These are phyloP conservation scores for Otolemur garnettii DNA, from an alignment of 2,113 vertebrate genomes.

Conservation along the genomic window DNA sequence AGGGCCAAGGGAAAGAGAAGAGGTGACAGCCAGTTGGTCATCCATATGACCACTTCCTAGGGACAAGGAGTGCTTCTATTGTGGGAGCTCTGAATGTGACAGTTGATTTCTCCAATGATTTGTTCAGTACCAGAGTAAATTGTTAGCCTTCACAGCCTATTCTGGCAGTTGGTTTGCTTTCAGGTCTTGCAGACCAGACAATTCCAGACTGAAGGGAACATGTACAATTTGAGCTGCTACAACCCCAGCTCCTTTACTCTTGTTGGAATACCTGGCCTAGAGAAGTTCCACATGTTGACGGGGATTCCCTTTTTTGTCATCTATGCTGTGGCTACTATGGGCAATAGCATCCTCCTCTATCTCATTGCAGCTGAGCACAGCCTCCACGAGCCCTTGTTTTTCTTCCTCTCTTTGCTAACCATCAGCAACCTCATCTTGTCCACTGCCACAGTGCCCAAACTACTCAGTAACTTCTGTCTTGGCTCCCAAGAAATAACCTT, in stretches of 20 bases:
- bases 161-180: constrained; percentile 1
- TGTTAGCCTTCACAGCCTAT: neutral
- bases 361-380: constrained; percentile 62
- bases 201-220: constrained; percentile 10
- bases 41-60: neutral
- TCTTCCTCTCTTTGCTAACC: constrained; percentile 72
- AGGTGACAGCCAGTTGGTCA: neutral
- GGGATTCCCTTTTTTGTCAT: constrained; percentile 76
- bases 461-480: constrained; percentile 72
- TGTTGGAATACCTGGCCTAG: constrained; percentile 77
- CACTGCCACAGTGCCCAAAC: constrained; percentile 69
- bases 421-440: constrained; percentile 71
- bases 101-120: neutral
- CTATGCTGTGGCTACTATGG: constrained; percentile 58
- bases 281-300: constrained; percentile 68
- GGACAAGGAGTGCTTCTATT: neutral
- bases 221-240: constrained; percentile 72
- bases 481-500: constrained; percentile 69
- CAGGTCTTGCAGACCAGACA: neutral
- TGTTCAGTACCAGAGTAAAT: neutral
- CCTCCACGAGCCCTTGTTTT: constrained; percentile 79
- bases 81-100: neutral
- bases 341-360: constrained; percentile 77
- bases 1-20: neutral
- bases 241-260: constrained; percentile 73